Conservation (phyloP, 2,113 vertebrate species). For the Zeus faber region DNA sequence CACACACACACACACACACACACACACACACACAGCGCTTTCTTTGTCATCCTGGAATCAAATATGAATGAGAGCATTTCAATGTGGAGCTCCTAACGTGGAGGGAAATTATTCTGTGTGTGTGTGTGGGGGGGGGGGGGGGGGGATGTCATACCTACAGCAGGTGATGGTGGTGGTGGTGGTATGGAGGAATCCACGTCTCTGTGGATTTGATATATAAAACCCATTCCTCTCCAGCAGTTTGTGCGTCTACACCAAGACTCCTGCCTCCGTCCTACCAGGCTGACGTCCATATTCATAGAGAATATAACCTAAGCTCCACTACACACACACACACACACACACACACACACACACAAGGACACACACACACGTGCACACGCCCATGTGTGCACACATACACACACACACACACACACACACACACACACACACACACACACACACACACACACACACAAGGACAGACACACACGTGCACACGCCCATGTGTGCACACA, state of each 20-base stretch:
- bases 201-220: neutral
- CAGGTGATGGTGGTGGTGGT: neutral
- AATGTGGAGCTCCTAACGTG: too few species aligned
- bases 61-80: constrained; percentile 34
- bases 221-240: neutral
- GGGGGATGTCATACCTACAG: neutral
- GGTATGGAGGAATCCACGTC: neutral
- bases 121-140: too few species aligned
- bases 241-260: constrained; percentile 15
- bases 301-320: constrained; percentile 29
- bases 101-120: neutral
- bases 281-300: constrained; percentile 33
- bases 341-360: neutral
- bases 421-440: neutral
- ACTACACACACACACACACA: constrained; percentile 3
- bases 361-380: neutral
- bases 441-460: neutral
- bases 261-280: neutral
- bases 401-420: neutral
- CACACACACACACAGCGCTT: constrained; percentile 4
- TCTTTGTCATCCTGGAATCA: constrained; percentile 35
- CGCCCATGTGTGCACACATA: neutral
- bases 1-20: constrained; percentile 2
- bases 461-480: neutral
- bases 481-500: neutral